phyloP scores from a whole-genome alignment of 2,888 invertebrate genomes.

The Pharmacophagus antenor region DNA sequence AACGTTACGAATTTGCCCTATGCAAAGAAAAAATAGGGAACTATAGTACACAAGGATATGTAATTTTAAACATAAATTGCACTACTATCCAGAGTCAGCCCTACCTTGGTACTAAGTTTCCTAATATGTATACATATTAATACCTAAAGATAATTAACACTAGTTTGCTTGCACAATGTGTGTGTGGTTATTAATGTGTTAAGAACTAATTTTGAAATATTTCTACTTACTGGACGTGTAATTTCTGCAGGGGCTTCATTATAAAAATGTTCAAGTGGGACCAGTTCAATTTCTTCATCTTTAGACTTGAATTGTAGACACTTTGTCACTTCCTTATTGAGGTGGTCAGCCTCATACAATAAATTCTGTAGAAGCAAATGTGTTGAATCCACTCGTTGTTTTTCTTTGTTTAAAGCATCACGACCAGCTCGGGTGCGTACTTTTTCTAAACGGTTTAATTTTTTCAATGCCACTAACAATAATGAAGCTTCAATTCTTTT shows the following conservation, averaged over 20 bases:
- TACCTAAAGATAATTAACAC: no score
- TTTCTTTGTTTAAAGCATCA: constrained; percentile 90
- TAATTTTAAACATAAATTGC: no score
- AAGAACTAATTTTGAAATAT: no score
- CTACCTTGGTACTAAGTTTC: no score
- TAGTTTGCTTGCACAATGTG: no score
- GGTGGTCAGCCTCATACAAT: constrained; percentile 95
- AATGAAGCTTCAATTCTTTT: constrained; percentile 87
- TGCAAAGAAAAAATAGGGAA: no score
- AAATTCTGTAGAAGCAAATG: constrained; percentile 95
- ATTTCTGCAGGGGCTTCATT: constrained; percentile 87
- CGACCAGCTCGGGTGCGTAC: constrained; percentile 90
- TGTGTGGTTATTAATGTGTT: no score
- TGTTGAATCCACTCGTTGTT: constrained; percentile 93
- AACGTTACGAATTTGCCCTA: no score
- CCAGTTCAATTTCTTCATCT: constrained; percentile 95
- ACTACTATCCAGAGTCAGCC: no score
- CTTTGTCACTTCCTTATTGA: constrained; percentile 96
- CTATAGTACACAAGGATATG: no score
- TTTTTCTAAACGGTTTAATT: constrained; percentile 94
- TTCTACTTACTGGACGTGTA: constrained; percentile 82
- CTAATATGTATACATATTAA: no score
- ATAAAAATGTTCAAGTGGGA: constrained; percentile 91
- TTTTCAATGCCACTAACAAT: constrained; percentile 91
- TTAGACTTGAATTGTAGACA: constrained; percentile 97